Evolutionary conservation across 2,797 vertebrate species (phyloP).

Genomic region (Lepidocolaptes lacrymiger): DNA sequence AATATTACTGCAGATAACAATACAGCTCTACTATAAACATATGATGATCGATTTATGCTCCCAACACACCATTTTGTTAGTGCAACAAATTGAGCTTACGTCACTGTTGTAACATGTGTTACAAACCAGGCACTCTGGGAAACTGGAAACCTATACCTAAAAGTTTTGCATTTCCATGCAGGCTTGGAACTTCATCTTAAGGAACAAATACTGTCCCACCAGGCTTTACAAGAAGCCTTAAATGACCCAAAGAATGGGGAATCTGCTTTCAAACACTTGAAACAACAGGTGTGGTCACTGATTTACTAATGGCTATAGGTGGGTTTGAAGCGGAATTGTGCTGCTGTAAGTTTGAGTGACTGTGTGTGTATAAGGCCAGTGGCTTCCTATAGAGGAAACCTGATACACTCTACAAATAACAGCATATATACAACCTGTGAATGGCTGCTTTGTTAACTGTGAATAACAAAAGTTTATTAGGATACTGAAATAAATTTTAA

Average conservation of each 20-base stretch:
- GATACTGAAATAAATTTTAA: neutral
- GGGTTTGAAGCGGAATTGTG: neutral
- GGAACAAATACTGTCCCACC: conserved; percentile 83
- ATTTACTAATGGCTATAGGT: neutral
- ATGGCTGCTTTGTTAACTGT: neutral
- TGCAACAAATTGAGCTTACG: neutral
- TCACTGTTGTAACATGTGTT: neutral
- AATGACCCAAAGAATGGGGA: conserved; percentile 91
- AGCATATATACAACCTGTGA: neutral
- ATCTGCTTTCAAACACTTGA: conserved; percentile 91
- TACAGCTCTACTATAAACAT: neutral
- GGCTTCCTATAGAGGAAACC: neutral
- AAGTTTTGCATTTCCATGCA: conserved; percentile 61
- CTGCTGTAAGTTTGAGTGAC: neutral
- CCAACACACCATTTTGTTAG: neutral
- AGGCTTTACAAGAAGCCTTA: conserved; percentile 83
- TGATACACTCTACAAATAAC: neutral
- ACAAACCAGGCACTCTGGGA: neutral
- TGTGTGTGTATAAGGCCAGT: neutral
- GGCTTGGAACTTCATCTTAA: conserved; percentile 79
- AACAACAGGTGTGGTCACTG: conserved; percentile 87
- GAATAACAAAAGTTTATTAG: neutral
- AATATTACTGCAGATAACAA: neutral
- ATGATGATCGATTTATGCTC: neutral
- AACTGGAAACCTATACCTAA: neutral